Base-by-base conservation (phyloP, 2,113 vertebrate species). In the Turdus rufiventris region DNA sequence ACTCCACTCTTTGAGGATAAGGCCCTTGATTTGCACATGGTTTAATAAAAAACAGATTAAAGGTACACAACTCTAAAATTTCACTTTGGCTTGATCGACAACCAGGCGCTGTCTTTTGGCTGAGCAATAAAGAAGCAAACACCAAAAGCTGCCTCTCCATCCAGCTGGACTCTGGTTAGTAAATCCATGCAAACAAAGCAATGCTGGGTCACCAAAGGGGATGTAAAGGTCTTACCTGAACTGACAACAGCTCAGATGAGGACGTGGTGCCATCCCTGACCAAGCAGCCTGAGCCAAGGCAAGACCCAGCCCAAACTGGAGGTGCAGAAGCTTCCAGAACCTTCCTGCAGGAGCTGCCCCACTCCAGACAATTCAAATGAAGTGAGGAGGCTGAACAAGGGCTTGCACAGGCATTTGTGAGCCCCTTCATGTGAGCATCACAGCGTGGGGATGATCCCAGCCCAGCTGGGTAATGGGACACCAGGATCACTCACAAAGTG, bases 1-100 rank as follows among this genome's bases (percentile, higher is more conserved):
- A 53, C 51, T 83, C 58, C 77, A n/a, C 16, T 53, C n/a, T 87
- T 88, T 62, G 50, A 79, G 56, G 40, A 63, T 33, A 83, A 58
- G 28, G 85, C 48, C 80, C 92, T 84, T 85, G 65, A 91, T 93
- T 73, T 85, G 87, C 70, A 83, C 66, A 81, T 2, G 45, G 38
- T 78, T 94, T 63, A 70, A 57, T 79, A 88, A 95, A 89, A 94
- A 42, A 70, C 50, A 73, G 74, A 65, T 47, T 57, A 82, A 79
- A 85, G 45, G 25, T 10, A 61, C 10, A 68, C 0, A 2, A 18
- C 18, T 23, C 18, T 31, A 60, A 84, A 12, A 51, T 70, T 63
- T 83, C 0, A 0, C 86, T 94, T 82, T 93, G 85, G 54, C 78
- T 93, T 87, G 47, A 50, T 3, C 1, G 53, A 72, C 51, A 74